These are phyloP conservation scores for Cheilosia variabilis DNA, from an alignment of 2,888 invertebrate species.

Conservation along the genomic window DNA sequence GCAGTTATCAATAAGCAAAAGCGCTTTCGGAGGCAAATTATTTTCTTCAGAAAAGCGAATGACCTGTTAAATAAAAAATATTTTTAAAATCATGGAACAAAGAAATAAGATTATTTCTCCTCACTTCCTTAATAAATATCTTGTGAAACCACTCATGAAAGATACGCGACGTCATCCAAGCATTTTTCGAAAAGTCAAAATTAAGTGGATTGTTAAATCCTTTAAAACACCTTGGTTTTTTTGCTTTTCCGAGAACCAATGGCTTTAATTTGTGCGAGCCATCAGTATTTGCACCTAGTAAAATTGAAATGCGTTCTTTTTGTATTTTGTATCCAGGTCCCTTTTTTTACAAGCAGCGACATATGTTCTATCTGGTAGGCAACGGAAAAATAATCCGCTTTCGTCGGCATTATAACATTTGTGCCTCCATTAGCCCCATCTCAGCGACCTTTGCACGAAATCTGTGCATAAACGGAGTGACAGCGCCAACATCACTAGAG, in stretches of 20 bases:
- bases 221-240: constrained; percentile 33
- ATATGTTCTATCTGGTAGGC: constrained; percentile 23
- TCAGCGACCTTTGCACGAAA: constrained; percentile 38
- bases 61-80: background rate
- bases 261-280: constrained; percentile 25
- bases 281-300: constrained; percentile 34
- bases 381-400: constrained; percentile 30
- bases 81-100: background rate
- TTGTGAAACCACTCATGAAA: constrained; percentile 52
- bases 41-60: background rate
- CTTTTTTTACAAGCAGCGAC: constrained; percentile 35
- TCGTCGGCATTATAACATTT: constrained; percentile 43
- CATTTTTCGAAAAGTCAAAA: constrained; percentile 67
- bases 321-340: constrained; percentile 39
- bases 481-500: constrained; percentile 26
- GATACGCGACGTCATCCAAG: constrained; percentile 25
- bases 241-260: constrained; percentile 39
- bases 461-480: background rate
- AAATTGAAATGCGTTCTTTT: too few species aligned
- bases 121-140: constrained; percentile 39
- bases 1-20: constrained; percentile 53
- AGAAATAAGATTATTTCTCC: constrained; percentile 3
- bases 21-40: constrained; percentile 34
- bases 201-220: constrained; percentile 63
- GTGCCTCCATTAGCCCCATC: constrained; percentile 39